These are phyloP conservation scores for Pteropus alecto DNA, from an alignment of 2,113 vertebrate genomes.

Conservation along the genomic window DNA sequence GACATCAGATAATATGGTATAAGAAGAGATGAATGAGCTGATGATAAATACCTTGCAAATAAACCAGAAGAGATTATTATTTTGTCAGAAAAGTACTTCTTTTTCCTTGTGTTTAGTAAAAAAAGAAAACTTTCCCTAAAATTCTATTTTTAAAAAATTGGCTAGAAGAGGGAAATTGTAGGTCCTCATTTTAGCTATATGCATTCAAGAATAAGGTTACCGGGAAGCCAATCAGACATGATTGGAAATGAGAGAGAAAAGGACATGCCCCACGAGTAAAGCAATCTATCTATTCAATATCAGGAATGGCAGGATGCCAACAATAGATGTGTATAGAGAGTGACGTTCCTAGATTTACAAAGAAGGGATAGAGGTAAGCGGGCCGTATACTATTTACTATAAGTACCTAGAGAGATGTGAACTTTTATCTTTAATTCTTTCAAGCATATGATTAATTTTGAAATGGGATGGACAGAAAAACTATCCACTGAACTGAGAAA, in stretches of 20 bases:
- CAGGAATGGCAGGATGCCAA: slow-evolving; percentile 2
- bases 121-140: not conserved
- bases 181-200: not conserved
- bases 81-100: not conserved
- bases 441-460: not conserved
- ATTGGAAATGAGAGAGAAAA: not conserved
- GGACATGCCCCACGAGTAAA: not conserved
- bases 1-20: not conserved
- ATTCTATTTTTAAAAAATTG: not conserved
- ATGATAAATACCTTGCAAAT: not conserved
- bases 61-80: not conserved
- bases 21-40: not conserved
- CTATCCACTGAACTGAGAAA: not conserved
- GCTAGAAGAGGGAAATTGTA: not conserved
- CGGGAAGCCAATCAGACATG: not conserved
- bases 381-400: not conserved
- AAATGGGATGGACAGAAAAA: not conserved
- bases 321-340: not conserved
- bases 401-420: not conserved
- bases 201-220: slow-evolving; percentile 47
- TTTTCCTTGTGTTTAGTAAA: not conserved
- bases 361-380: not conserved
- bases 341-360: not conserved
- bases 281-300: slow-evolving; percentile 22
- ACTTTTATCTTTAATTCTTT: slow-evolving; percentile 13